Evolutionary conservation across 2,888 invertebrate genomes (phyloP), one percentile per base, ranked within the genome.

Genomic region (Chrysina gloriosa): DNA sequence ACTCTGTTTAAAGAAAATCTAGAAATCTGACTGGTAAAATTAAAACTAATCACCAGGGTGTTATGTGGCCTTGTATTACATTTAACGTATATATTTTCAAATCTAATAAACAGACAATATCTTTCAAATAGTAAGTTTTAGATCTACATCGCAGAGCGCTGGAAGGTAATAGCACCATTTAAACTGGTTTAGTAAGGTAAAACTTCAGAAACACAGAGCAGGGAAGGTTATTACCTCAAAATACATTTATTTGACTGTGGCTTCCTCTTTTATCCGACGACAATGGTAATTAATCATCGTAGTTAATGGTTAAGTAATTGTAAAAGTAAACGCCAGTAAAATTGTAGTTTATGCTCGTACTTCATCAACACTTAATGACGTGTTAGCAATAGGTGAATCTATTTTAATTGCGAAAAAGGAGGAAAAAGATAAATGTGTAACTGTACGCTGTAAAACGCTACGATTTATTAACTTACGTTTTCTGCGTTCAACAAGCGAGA

Each of bases 341-440:
- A 58, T 9, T 39, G 39, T 27, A 39, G 34, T 39, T 36, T 25
- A 58, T 23, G 25, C 39, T 39, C 16, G 58, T 25, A 39, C 39
- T 58, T 25, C 58, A 36, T 58, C 52, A 52, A 31, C 52, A 14
- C 23, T 11, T 58, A 39, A 58, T 39, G 25, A 25, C 58, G 11
- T 58, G 36, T 58, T 39, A 58, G 58, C 58, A 58, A 58, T 39
- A 39, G 25, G 39, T 58, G 58, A 36, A 39, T 56, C 56, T 36
- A 56, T 36, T 36, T 56, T 39, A 56, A 36, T 56, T 52, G 29
- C 29, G 52, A 52, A 52, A 52, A 52, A 52, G 52, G 52, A 52
- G 52, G 31, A 52, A 52, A 52, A 52, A 29, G 52, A 52, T 52
- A 52, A 52, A 52, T 52, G 52, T 52, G 19, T 52, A 52, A 52